Conservation (phyloP, 2,113 vertebrate genomes). For the Pogona vitticeps region DNA sequence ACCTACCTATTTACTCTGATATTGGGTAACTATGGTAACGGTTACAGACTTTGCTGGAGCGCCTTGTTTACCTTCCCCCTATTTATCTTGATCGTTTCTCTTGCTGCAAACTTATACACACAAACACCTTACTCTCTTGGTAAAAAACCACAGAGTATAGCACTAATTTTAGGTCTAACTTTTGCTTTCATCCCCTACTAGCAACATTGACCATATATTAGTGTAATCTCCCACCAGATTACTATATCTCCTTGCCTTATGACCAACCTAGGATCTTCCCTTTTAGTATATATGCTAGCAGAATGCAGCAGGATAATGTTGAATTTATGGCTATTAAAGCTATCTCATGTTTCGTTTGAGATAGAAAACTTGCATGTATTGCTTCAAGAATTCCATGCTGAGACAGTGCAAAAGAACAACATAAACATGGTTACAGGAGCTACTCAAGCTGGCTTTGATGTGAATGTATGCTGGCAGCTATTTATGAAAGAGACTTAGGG, state of each 20-base stretch:
- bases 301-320: neutral
- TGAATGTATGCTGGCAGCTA: too few relatives aligned
- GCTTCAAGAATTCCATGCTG: too few relatives aligned
- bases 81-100: constrained; percentile 7
- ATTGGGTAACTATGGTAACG: constrained; percentile 38
- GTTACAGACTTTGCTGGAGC: constrained; percentile 24
- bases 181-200: neutral
- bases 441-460: too few relatives aligned
- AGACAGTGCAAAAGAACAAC: too few relatives aligned
- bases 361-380: too few relatives aligned
- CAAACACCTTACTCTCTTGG: neutral
- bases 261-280: neutral
- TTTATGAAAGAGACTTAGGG: too few relatives aligned
- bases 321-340: too few relatives aligned
- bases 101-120: neutral
- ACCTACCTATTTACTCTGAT: constrained; percentile 4
- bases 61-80: constrained; percentile 20
- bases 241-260: neutral
- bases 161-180: neutral
- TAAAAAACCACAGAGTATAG: constrained; percentile 1
- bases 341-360: too few relatives aligned
- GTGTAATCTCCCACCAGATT: neutral
- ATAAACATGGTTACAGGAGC: too few relatives aligned
- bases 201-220: neutral
- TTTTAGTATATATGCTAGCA: neutral